Percentiles rank a stretch among this genome's conserved stretches.
These are phyloP conservation scores for Agriopis aurantiaria DNA, from an alignment of 2,888 invertebrate species.

Conservation along the genomic window DNA sequence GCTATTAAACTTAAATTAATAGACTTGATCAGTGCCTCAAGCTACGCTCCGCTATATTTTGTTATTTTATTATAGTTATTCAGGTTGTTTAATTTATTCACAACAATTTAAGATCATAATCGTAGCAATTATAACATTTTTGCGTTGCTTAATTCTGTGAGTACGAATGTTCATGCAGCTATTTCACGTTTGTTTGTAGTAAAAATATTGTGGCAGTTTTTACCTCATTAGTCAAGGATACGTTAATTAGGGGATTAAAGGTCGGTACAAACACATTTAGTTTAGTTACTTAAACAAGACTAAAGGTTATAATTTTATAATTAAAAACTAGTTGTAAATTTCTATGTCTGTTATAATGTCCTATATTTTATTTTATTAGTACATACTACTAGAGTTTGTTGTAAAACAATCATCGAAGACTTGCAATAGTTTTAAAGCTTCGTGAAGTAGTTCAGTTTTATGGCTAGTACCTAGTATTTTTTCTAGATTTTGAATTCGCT, in stretches of 20 bases:
- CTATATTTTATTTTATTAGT: no score
- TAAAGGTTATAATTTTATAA: background rate
- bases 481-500: no score
- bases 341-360: no score
- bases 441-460: no score
- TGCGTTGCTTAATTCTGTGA: slow-evolving; percentile 30
- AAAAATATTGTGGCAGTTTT: slow-evolving; percentile 30
- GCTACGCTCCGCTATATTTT: slow-evolving; percentile 5
- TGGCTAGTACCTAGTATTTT: no score
- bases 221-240: slow-evolving; percentile 40
- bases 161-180: slow-evolving; percentile 27
- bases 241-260: slow-evolving; percentile 31
- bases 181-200: slow-evolving; percentile 26
- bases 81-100: slow-evolving; percentile 25
- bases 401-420: no score
- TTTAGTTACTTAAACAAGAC: background rate
- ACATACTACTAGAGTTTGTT: no score
- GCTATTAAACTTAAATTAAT: slow-evolving; percentile 2
- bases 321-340: background rate
- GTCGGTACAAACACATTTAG: slow-evolving; percentile 19
- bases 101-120: slow-evolving; percentile 33
- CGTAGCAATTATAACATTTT: slow-evolving; percentile 34
- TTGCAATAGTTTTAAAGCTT: no score
- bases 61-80: slow-evolving; percentile 19
- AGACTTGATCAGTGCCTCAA: slow-evolving; percentile 6